Evolutionary conservation across 1,140 invertebrate genomes (phyloP), one percentile per base, ranked within the genome.

Genomic region (Neodiprion lecontei): DNA sequence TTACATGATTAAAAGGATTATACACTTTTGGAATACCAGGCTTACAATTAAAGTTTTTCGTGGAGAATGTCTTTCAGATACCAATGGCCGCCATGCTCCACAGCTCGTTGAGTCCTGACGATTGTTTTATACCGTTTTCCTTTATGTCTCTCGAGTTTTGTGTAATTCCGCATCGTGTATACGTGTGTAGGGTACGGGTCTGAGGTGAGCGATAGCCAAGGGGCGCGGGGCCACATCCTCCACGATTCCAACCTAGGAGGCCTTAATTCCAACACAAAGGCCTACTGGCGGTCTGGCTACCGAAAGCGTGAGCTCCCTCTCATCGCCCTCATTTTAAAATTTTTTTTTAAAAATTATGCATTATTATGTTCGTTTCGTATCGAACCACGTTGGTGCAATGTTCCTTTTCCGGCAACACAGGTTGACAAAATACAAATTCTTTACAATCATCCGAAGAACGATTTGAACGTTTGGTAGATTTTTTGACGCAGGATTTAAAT

Each of bases 171-270:
- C 12, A 72, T 7, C 28, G 48, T 73, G 53, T 77, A 70, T 48
- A 53, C 53, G 69, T 23, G 83, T 78, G 67, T 80, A 90, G 93
- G 94, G 72, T 95, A 95, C 78, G 93, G 92, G 74, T 94, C 94
- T 9, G 94, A 95, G 86, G 89, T 92, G 80, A 94, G 93, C 77
- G 94, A 94, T 73, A 86, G 91, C 72, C 93, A 94, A 53, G 88
- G 89, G 75, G 81, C 82, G 14, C 86, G 89, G 72, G 88, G 91
- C 79, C 90, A 86, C 65, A 85, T 82, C 78, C 72, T 72, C 21
- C 86, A 80, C 75, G 89, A 90, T 70, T 86, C 85, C n/a, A 84
- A 84, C 74, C 73, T 76, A 7, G 79, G 79, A 47, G 69, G 67
- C n/a, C 73, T 77, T 40, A 67, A 72, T 5, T n/a, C 73, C 67